Conservation (phyloP, 2,888 invertebrate species). For the Zootermopsis nevadensis region DNA sequence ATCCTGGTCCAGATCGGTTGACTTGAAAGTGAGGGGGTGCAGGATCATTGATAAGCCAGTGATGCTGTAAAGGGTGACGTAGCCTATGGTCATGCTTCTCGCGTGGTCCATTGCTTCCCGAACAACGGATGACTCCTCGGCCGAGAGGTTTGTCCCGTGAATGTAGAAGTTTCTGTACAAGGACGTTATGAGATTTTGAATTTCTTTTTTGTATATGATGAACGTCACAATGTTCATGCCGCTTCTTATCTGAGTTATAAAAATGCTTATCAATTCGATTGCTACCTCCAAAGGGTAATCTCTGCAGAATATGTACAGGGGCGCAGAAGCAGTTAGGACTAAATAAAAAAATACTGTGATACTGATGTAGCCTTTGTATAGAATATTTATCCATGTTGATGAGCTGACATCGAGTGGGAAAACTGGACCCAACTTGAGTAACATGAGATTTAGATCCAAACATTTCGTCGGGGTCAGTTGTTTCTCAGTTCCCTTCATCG, state of each 20-base stretch:
- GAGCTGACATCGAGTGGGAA: conserved; percentile 8
- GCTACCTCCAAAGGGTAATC: neutral
- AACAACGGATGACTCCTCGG: neutral
- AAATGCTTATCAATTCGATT: conserved; percentile 19
- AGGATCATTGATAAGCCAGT: neutral
- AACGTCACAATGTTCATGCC: neutral
- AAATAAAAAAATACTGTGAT: neutral
- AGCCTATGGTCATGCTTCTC: neutral
- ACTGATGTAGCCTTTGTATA: neutral
- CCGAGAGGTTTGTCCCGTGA: neutral
- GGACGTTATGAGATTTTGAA: neutral
- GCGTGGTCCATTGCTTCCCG: neutral
- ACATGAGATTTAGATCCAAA: neutral
- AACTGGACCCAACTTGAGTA: neutral
- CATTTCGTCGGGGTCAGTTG: neutral
- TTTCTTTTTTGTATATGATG: neutral
- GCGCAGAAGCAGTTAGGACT: no score
- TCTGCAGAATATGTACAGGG: neutral
- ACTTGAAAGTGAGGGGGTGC: neutral
- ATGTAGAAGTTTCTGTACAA: conserved; percentile 4
- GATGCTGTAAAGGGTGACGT: neutral
- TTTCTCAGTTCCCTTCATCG: no score
- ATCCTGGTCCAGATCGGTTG: neutral
- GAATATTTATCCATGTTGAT: neutral
- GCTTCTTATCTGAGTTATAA: neutral